Evolutionary conservation across 2,888 invertebrate species (phyloP).

Genomic region (Pristionchus fissidentatus): DNA sequence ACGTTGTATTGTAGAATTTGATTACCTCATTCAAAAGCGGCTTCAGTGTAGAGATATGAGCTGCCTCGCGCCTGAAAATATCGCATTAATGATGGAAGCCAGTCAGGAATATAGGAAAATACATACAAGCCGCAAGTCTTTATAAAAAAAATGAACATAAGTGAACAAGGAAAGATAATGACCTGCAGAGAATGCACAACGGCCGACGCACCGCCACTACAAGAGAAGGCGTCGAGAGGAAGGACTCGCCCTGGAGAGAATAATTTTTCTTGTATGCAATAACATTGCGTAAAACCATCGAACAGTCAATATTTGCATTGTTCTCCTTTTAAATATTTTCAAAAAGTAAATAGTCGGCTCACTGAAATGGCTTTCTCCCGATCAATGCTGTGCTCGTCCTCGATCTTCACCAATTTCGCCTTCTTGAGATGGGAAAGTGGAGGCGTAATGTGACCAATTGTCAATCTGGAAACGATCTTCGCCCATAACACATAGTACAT

Average conservation of each 20-base stretch:
- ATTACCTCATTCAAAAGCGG: constrained; percentile 1
- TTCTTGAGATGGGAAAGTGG: neutral
- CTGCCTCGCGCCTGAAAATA: constrained; percentile 54
- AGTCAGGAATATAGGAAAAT: too few species aligned
- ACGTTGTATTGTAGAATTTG: neutral
- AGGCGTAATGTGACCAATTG: neutral
- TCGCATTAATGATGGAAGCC: neutral
- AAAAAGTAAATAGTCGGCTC: neutral
- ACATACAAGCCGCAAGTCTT: too few species aligned
- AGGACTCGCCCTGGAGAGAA: neutral
- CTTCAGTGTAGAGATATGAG: constrained; percentile 51
- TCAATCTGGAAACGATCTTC: neutral
- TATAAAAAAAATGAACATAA: neutral
- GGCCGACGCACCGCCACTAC: constrained; percentile 74
- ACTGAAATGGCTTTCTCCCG: neutral
- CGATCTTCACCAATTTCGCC: neutral
- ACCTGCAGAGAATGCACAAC: constrained; percentile 70
- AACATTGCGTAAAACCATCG: neutral
- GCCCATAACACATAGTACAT: too few species aligned
- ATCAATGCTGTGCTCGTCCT: neutral
- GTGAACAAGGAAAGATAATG: too few species aligned
- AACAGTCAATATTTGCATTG: neutral
- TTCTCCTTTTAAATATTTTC: too few species aligned
- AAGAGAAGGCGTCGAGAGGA: constrained; percentile 60
- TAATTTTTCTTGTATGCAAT: neutral